Evolutionary conservation across 2,888 invertebrate genomes (phyloP).

Genomic region (Morpho achilles): DNA sequence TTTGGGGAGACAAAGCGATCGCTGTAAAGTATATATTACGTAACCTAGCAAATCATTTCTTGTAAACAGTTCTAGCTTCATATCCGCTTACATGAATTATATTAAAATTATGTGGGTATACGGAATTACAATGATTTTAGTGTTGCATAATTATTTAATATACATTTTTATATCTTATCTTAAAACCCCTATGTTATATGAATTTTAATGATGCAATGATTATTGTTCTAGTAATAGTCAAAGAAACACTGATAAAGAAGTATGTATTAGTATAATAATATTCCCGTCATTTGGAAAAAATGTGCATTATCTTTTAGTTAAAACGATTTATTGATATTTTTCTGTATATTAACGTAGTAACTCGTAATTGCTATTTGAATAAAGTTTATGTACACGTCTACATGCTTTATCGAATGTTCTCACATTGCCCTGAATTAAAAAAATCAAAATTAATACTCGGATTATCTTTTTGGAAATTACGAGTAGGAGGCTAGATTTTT

Average conservation of each 20-base stretch:
- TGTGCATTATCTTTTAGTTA: neutral
- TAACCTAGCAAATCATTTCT: neutral
- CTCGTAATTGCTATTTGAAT: too few relatives aligned
- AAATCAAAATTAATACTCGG: too few relatives aligned
- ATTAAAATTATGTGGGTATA: constrained; percentile 2
- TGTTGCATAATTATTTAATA: constrained; percentile 9
- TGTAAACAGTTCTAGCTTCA: neutral
- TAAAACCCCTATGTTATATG: constrained; percentile 1
- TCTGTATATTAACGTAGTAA: too few relatives aligned
- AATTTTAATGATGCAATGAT: constrained; percentile 1
- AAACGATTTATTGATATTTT: too few relatives aligned
- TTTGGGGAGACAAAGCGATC: too few relatives aligned
- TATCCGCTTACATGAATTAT: neutral
- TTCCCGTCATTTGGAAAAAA: constrained; percentile 2
- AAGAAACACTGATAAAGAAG: neutral
- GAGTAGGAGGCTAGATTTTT: too few relatives aligned
- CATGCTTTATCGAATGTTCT: too few relatives aligned
- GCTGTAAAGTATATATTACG: too few relatives aligned
- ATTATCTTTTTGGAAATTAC: too few relatives aligned
- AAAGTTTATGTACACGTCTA: too few relatives aligned
- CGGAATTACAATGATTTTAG: constrained; percentile 7
- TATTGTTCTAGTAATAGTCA: neutral
- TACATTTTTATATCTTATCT: constrained; percentile 7
- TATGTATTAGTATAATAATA: neutral
- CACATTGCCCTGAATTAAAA: too few relatives aligned